A percentile compares a stretch with the other conserved stretches of the same genome.
phyloP scores from a whole-genome alignment of 92 coral and sea anemone genomes.

The Epizoanthus stellaris region DNA sequence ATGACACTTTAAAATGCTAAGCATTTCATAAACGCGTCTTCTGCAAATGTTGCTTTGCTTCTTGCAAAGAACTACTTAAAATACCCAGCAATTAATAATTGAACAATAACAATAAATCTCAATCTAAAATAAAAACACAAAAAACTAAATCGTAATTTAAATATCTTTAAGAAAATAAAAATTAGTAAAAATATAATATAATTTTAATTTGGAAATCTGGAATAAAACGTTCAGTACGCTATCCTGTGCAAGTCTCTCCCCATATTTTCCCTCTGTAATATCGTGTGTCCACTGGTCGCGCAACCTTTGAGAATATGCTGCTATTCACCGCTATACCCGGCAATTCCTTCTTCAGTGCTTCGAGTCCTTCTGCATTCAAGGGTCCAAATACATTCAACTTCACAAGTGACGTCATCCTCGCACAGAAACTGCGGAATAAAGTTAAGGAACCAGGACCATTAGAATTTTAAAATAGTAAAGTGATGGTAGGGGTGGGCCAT shows the following conservation, averaged over 20 bases:
- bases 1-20: too few relatives aligned
- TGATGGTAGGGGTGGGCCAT: too few relatives aligned
- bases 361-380: constrained; percentile 72
- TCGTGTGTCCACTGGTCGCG: constrained; percentile 79
- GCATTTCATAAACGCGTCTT: too few relatives aligned
- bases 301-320: constrained; percentile 78
- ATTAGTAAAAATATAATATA: not conserved
- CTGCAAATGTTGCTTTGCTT: too few relatives aligned
- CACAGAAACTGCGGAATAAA: constrained; percentile 61
- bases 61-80: too few relatives aligned
- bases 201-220: not conserved
- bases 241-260: constrained; percentile 70
- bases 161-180: constrained; percentile 4
- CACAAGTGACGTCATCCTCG: constrained; percentile 67
- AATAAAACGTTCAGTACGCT: constrained; percentile 14
- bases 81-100: too few relatives aligned
- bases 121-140: too few relatives aligned
- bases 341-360: constrained; percentile 67
- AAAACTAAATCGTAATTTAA: not conserved
- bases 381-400: constrained; percentile 87
- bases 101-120: too few relatives aligned
- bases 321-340: constrained; percentile 72
- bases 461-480: too few relatives aligned
- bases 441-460: too few relatives aligned
- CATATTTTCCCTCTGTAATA: constrained; percentile 78